Conservation (phyloP, 2,888 invertebrate species). For the Nomada hirtipes region DNA sequence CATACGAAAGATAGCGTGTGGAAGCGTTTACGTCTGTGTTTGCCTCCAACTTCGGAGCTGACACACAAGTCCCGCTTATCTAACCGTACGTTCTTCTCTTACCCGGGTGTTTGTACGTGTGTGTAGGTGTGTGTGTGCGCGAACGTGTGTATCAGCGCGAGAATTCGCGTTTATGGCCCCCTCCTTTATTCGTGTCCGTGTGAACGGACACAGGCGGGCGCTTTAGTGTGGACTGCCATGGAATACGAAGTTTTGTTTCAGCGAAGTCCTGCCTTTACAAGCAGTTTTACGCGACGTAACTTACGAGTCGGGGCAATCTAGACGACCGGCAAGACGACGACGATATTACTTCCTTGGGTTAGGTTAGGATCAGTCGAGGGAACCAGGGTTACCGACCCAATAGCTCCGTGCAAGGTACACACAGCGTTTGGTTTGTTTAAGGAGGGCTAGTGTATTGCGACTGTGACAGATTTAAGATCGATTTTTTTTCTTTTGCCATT, state of each 20-base stretch:
- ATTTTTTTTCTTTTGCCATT: too few species aligned
- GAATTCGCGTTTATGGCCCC: constrained; percentile 30
- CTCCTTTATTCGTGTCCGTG: constrained; percentile 8
- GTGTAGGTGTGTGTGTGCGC: not conserved
- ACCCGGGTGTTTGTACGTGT: too few species aligned
- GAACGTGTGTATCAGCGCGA: constrained; percentile 23
- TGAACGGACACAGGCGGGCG: not conserved
- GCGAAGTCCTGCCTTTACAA: constrained; percentile 67
- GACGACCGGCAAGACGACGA: constrained; percentile 67
- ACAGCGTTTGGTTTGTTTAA: constrained; percentile 60
- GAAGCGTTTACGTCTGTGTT: constrained; percentile 35
- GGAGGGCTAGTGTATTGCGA: not conserved
- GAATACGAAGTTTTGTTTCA: constrained; percentile 67
- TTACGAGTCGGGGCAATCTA: constrained; percentile 74
- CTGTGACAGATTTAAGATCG: too few species aligned
- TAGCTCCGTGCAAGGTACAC: constrained; percentile 62
- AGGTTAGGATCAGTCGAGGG: constrained; percentile 73
- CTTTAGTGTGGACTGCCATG: constrained; percentile 17
- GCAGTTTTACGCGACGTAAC: constrained; percentile 76
- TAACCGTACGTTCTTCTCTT: constrained; percentile 32
- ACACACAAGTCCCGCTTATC: constrained; percentile 52
- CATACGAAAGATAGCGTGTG: constrained; percentile 37
- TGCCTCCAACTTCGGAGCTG: constrained; percentile 33
- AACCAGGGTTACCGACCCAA: constrained; percentile 74
- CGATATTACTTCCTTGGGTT: constrained; percentile 76